Evolutionary conservation across 35 echinoderm and acorn worm genomes (phyloP).

Genomic region (Patiria miniata): DNA sequence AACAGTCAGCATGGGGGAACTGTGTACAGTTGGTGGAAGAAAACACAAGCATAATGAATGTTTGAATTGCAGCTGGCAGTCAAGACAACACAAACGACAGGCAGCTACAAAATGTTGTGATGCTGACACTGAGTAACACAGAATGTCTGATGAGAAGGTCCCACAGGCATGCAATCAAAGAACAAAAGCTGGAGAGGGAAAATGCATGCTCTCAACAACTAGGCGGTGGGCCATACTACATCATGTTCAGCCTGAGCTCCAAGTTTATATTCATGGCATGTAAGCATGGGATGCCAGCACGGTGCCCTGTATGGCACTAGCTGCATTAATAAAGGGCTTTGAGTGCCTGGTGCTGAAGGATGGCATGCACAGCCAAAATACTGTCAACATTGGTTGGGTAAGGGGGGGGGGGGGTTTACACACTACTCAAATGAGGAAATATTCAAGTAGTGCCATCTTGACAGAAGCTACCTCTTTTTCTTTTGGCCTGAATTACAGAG

Average conservation of each 20-base stretch:
- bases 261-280: conserved; percentile 28
- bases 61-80: conserved; percentile 13
- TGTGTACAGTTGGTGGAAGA: not conserved
- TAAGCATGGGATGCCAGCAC: conserved; percentile 20
- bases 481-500: not conserved
- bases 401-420: not conserved
- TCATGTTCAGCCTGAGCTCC: not conserved
- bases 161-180: not conserved
- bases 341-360: conserved; percentile 23
- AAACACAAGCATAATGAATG: conserved; percentile 22
- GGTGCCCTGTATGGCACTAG: conserved; percentile 21
- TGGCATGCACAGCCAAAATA: conserved; percentile 28
- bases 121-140: not conserved
- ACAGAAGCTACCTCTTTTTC: conserved; percentile 6
- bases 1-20: not conserved
- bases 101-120: not conserved
- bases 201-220: not conserved
- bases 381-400: conserved; percentile 22
- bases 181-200: not conserved
- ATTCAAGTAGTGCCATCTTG: not conserved
- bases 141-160: conserved; percentile 10
- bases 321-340: conserved; percentile 26
- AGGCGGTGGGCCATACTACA: conserved; percentile 16
- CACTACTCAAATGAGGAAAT: not conserved
- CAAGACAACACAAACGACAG: not conserved